A percentile compares a stretch with the other conserved stretches of the same genome.
phyloP scores from a whole-genome alignment of 2,797 vertebrate genomes.

The Neosilurus mollespiculum region DNA sequence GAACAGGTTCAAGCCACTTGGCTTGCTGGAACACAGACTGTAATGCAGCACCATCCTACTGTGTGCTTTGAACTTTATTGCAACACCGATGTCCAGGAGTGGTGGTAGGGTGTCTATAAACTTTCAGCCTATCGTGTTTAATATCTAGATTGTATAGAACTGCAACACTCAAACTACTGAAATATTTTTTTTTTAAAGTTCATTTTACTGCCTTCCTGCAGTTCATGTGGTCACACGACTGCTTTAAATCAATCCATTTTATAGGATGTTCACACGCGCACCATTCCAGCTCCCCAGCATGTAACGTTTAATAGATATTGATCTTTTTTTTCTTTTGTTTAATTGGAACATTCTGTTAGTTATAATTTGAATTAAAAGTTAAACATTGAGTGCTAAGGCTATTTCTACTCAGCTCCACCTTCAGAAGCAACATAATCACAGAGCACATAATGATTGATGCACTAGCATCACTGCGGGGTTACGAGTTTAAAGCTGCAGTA shows the following conservation, averaged over 20 bases:
- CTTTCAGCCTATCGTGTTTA: neutral
- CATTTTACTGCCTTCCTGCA: neutral
- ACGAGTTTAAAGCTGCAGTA: slow-evolving; percentile 16
- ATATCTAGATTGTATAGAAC: neutral
- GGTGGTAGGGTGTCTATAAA: neutral
- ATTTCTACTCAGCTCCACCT: neutral
- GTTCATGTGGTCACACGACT: neutral
- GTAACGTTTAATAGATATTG: slow-evolving; percentile 22
- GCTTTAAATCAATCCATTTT: neutral
- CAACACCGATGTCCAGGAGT: neutral
- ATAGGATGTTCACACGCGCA: neutral
- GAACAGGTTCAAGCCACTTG: too few relatives aligned
- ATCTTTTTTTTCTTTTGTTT: slow-evolving; percentile 27
- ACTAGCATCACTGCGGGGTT: neutral
- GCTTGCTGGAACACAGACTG: neutral
- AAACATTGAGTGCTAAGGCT: neutral
- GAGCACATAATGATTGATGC: slow-evolving; percentile 3
- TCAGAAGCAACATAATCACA: neutral
- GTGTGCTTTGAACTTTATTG: neutral
- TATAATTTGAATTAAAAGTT: slow-evolving; percentile 32
- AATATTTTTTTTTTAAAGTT: neutral
- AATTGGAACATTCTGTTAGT: slow-evolving; percentile 31
- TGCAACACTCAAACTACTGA: neutral
- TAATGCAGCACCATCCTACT: neutral
- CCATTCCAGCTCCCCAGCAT: neutral